phyloP scores from a whole-genome alignment of 2,113 vertebrate genomes.

The Stictonetta naevosa region DNA sequence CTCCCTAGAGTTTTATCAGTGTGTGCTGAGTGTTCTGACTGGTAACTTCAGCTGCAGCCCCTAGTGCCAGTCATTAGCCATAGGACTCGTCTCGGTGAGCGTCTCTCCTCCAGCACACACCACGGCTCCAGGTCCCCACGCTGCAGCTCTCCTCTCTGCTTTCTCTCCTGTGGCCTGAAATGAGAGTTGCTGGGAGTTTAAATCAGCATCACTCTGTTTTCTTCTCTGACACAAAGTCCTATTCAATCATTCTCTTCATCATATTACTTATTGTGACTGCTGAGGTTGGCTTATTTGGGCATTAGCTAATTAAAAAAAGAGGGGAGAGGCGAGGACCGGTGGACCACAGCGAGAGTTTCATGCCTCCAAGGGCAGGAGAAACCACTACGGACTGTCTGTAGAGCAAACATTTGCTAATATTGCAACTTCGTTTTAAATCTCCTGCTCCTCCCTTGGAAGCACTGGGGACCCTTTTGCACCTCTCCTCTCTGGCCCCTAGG shows the following conservation, averaged over 20 bases:
- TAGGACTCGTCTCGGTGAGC: neutral
- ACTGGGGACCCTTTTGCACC: fast-evolving
- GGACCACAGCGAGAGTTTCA: neutral
- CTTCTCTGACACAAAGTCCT: neutral
- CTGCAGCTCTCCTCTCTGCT: neutral
- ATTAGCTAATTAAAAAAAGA: neutral
- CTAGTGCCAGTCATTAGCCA: neutral
- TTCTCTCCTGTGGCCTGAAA: neutral
- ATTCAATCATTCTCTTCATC: neutral
- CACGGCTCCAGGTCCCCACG: fast-evolving
- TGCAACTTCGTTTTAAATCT: neutral
- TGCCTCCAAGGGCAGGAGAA: neutral
- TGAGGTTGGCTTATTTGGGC: neutral
- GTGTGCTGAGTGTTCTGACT: neutral
- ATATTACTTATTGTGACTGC: fast-evolving
- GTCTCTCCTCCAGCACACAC: neutral
- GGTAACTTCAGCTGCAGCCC: neutral
- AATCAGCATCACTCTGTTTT: neutral
- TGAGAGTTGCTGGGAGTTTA: neutral
- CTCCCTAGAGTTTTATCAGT: neutral
- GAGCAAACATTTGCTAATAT: neutral
- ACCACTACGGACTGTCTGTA: neutral
- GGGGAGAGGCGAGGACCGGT: neutral
- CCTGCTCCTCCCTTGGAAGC: neutral
- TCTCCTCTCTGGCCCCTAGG: neutral